phyloP scores from a whole-genome alignment of 2,888 invertebrate species.

The Siphonodentalium dalli region DNA sequence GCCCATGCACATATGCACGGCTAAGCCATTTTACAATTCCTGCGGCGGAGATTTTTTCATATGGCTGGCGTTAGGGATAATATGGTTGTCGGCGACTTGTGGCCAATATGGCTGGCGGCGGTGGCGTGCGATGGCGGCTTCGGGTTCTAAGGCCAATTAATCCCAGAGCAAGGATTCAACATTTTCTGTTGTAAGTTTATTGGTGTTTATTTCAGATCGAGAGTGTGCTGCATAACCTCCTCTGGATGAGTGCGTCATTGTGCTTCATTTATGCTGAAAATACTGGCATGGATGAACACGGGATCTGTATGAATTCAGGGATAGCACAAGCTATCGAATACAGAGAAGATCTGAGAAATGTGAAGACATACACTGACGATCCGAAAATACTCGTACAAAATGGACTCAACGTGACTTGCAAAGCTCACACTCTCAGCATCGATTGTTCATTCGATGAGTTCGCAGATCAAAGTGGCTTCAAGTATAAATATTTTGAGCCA shows the following conservation, averaged over 20 bases:
- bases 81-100: no score
- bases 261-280: constrained; percentile 45
- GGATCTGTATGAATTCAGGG: no score
- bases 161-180: no score
- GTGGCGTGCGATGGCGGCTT: no score
- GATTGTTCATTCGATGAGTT: background rate
- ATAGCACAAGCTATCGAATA: background rate
- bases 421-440: background rate
- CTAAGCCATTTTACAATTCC: no score
- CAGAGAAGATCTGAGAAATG: background rate
- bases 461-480: no score
- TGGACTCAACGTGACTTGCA: background rate
- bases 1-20: no score
- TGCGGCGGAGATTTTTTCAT: no score
- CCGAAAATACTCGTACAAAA: background rate
- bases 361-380: background rate
- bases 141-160: no score
- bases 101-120: no score
- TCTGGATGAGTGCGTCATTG: constrained; percentile 41
- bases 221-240: constrained; percentile 26
- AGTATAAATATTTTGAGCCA: constrained; percentile 39
- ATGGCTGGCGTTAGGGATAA: no score
- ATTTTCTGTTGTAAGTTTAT: background rate
- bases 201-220: constrained; percentile 30
- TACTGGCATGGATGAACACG: no score